A percentile compares a stretch with the other conserved stretches of the same genome.
These are phyloP conservation scores for Lycaena phlaeas DNA, from an alignment of 2,888 invertebrate species.

Conservation along the genomic window DNA sequence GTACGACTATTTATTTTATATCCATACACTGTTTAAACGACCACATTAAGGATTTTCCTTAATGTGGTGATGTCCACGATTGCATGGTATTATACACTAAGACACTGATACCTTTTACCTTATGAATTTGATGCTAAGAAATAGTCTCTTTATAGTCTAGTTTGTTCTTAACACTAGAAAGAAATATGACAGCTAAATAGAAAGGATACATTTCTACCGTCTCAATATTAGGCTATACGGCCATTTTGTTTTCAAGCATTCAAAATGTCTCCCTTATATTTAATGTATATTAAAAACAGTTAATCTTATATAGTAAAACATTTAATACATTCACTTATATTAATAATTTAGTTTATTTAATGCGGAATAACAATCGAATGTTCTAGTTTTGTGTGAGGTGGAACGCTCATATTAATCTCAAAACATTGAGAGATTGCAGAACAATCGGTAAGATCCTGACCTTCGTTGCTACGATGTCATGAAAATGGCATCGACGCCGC, in stretches of 20 bases:
- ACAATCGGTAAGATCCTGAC: conserved; percentile 27
- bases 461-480: conserved; percentile 12
- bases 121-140: conserved; percentile 40
- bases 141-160: conserved; percentile 50
- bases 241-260: background rate
- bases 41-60: conserved; percentile 24
- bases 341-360: conserved; percentile 22
- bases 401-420: conserved; percentile 13
- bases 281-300: conserved; percentile 36
- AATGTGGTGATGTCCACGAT: background rate
- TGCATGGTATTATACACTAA: conserved; percentile 14
- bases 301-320: conserved; percentile 18
- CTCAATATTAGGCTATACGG: no score
- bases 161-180: conserved; percentile 21
- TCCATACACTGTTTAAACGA: conserved; percentile 24
- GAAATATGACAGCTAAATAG: conserved; percentile 22
- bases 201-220: conserved; percentile 7
- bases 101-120: conserved; percentile 43
- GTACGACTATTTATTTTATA: conserved; percentile 58
- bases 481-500: conserved; percentile 9
- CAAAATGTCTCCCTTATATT: background rate
- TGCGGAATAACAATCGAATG: conserved; percentile 50
- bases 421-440: no score
- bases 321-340: conserved; percentile 46
- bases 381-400: conserved; percentile 23